Evolutionary conservation across 2,888 invertebrate genomes (phyloP).

Genomic region (Stenolophus ochropezus): DNA sequence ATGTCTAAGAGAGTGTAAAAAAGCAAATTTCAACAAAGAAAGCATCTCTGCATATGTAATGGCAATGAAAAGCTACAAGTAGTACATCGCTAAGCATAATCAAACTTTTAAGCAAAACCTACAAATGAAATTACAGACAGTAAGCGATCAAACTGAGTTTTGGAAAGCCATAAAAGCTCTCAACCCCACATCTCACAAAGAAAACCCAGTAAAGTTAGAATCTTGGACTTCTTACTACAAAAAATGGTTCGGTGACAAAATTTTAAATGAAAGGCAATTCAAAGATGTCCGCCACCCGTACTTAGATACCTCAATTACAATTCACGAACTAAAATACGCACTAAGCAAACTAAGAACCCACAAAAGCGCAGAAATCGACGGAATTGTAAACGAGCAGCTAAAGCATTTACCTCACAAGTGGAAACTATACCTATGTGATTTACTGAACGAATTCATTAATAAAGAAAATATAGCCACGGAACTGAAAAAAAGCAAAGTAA

Average conservation of each 20-base stretch:
- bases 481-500: conserved; percentile 13
- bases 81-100: neutral
- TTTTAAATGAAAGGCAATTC: neutral
- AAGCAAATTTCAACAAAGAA: too few relatives aligned
- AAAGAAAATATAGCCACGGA: neutral
- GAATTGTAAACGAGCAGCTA: neutral
- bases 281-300: neutral
- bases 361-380: neutral
- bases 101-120: neutral
- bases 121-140: neutral
- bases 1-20: too few relatives aligned
- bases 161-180: neutral
- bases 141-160: neutral
- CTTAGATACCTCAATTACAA: neutral
- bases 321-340: neutral
- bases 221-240: neutral
- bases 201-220: neutral
- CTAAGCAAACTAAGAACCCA: neutral
- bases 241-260: neutral
- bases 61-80: neutral
- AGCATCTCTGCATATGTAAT: too few relatives aligned
- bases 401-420: conserved; percentile 1
- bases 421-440: neutral
- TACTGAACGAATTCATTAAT: neutral
- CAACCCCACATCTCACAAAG: neutral